Conservation (phyloP, 2,113 vertebrate genomes). For the Lagopus muta region DNA sequence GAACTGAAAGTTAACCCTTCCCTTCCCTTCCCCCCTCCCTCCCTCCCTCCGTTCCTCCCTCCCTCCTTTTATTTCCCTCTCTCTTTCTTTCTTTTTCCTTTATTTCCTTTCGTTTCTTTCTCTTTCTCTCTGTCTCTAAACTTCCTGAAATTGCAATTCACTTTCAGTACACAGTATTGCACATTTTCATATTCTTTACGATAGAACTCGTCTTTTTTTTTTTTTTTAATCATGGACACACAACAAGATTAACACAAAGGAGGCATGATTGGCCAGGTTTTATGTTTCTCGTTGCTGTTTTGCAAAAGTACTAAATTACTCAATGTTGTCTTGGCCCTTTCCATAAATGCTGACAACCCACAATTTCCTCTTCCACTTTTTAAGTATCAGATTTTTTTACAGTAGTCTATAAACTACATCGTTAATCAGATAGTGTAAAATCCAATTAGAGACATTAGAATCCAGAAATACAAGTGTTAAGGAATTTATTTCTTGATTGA, state of each 20-base stretch:
- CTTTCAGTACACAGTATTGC: conserved; percentile 13
- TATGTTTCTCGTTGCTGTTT: conserved; percentile 7
- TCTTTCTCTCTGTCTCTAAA: neutral
- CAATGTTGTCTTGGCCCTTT: conserved; percentile 66
- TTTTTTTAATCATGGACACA: neutral
- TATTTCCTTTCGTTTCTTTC: neutral
- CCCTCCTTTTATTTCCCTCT: neutral
- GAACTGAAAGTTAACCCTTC: conserved; percentile 12
- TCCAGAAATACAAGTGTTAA: conserved; percentile 87
- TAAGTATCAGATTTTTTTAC: conserved; percentile 75
- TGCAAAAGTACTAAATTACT: conserved; percentile 57
- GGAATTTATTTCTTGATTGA: conserved; percentile 88
- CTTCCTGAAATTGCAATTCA: conserved; percentile 19
- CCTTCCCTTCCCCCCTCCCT: too few species aligned
- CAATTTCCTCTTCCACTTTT: conserved; percentile 75
- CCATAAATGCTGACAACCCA: conserved; percentile 73
- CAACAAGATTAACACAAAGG: conserved; percentile 33
- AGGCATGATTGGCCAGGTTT: conserved; percentile 52
- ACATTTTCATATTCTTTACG: conserved; percentile 23
- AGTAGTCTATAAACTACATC: conserved; percentile 80
- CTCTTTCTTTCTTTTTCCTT: too few species aligned
- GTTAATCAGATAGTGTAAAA: conserved; percentile 86
- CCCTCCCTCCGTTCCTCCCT: neutral
- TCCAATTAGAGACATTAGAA: conserved; percentile 86
- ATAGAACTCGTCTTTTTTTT: conserved; percentile 4